Conservation (phyloP, 2,888 invertebrate species). For the Apotomis capreana region DNA sequence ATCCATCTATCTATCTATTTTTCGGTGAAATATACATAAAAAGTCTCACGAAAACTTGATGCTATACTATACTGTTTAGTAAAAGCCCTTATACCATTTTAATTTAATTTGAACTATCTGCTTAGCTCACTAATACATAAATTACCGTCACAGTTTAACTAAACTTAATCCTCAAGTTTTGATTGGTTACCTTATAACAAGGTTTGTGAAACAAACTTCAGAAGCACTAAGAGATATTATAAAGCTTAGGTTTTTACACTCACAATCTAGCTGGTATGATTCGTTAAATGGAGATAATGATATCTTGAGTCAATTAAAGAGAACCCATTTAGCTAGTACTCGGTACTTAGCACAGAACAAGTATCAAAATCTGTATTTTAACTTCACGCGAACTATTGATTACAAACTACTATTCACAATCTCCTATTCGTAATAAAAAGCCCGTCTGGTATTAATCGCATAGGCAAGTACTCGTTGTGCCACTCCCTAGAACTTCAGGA, state of each 20-base stretch:
- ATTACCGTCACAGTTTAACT: not conserved
- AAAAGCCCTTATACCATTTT: too few species aligned
- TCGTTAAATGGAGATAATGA: conserved; percentile 29
- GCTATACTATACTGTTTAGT: not conserved
- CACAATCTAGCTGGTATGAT: conserved; percentile 12
- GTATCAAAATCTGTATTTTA: not conserved
- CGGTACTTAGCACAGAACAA: not conserved
- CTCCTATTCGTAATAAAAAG: too few species aligned
- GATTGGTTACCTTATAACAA: not conserved
- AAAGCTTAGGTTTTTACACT: conserved; percentile 8
- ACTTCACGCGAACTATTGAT: not conserved
- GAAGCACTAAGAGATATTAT: not conserved
- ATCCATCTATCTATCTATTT: too few species aligned
- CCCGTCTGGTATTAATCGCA: too few species aligned
- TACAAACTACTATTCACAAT: too few species aligned
- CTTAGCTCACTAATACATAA: not conserved
- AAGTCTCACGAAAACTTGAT: too few species aligned
- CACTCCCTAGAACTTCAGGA: too few species aligned
- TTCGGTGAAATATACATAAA: too few species aligned
- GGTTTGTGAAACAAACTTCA: not conserved
- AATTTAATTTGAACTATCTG: not conserved
- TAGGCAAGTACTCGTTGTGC: too few species aligned
- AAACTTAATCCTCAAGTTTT: conserved; percentile 1
- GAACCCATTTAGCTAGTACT: conserved; percentile 19
- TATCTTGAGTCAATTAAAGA: conserved; percentile 58